Base-by-base conservation (phyloP, 2,113 vertebrate species). In the Solenodon paradoxus region DNA sequence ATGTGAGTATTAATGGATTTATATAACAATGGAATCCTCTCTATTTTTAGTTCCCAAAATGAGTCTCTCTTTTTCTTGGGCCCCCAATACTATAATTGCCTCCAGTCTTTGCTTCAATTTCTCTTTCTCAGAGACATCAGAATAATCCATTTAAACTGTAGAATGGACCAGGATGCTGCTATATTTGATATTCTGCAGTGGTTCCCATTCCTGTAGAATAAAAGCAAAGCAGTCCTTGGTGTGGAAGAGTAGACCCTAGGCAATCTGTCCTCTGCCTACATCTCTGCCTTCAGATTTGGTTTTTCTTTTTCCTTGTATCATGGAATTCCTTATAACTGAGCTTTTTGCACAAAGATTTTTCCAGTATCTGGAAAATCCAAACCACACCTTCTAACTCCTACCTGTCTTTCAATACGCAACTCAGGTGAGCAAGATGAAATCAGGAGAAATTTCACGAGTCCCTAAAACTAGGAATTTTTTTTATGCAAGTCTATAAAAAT, bases 21-120 rank as follows among this genome's bases (percentile, higher is more conserved):
- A n/a, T n/a, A n/a, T n/a, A n/a, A n/a, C n/a, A n/a, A n/a, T n/a
- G n/a, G n/a, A n/a, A 45, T 49, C 87, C 32, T 38, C 82, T 94
- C 78, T 96, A 75, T 88, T 95, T 53, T 30, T 78, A 77, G 49
- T 92, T 94, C 66, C 74, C 47, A 40, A 93, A 59, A 79, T 88
- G 81, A 89, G 35, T 87, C 38, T 92, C 51, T 85, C 24, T 85
- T 45, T 85, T 68, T 69, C 82, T 95, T 78, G 42, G 53, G 38
- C 64, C 86, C 30, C 45, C 94, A 94, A 88, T 94, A 82, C 40
- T 88, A 68, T 5, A 81, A 61, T 22, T 57, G 22, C 69, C 38
- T 96, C 35, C 35, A 89, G 45, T 88, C 40, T 85, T 69, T 24
- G 9, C 90, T 90, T 64, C 69, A 71, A 79, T 85, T 47, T 40